Conservation (phyloP, 2,797 vertebrate species). For the Pipistrellus kuhlii region DNA sequence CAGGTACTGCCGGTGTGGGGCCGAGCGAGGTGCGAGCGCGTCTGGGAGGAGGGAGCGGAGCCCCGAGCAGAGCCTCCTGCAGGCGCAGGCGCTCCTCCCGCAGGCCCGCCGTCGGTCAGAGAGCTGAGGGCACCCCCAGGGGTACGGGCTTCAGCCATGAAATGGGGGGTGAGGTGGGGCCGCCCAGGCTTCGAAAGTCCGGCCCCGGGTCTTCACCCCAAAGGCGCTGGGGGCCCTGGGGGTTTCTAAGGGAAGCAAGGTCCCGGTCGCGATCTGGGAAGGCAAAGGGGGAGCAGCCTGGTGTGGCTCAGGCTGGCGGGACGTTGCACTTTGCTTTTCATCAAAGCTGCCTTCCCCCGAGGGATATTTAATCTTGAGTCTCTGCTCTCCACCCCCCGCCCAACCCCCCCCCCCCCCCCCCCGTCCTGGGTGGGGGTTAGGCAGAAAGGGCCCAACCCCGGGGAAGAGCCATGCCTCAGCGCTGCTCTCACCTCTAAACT, state of each 20-base stretch:
- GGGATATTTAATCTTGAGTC: neutral
- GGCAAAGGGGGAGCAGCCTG: neutral
- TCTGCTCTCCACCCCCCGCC: neutral
- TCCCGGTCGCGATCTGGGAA: neutral
- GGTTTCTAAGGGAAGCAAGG: slow-evolving; percentile 16
- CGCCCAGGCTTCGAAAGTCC: neutral
- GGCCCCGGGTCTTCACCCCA: neutral
- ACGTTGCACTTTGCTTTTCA: neutral
- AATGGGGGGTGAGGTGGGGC: neutral
- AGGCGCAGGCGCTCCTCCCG: neutral
- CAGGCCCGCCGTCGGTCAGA: neutral
- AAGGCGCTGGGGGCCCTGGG: neutral
- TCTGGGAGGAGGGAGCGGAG: neutral
- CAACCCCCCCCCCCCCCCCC: too few species aligned
- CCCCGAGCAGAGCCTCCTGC: neutral
- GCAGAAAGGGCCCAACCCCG: neutral
- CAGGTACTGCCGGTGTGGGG: neutral
- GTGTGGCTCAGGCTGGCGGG: neutral
- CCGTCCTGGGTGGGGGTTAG: neutral
- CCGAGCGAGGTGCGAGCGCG: neutral
- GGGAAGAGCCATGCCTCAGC: neutral
- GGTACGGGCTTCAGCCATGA: neutral
- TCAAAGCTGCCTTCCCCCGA: neutral
- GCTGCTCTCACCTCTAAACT: too few species aligned
- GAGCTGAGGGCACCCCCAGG: neutral